A percentile compares a stretch with the other conserved stretches of the same genome.
Conservation (phyloP, 2,797 vertebrate species). For the Staurois parvus region DNA sequence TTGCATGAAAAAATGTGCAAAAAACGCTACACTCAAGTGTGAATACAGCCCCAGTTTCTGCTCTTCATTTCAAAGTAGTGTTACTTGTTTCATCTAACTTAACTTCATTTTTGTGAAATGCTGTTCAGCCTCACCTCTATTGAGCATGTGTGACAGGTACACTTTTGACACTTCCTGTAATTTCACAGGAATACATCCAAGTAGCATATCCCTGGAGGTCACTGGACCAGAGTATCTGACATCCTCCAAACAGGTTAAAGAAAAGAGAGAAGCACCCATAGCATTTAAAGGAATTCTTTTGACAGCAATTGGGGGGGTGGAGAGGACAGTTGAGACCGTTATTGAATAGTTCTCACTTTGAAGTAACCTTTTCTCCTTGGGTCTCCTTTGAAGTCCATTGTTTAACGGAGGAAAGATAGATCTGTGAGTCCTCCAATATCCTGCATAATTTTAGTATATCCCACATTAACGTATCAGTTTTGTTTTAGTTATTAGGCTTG, state of each 20-base stretch:
- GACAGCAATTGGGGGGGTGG: neutral
- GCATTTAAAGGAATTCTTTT: conserved; percentile 15
- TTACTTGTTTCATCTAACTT: too few species aligned
- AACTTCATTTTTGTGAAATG: too few species aligned
- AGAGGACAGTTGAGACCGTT: conserved; percentile 9
- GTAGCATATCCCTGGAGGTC: neutral
- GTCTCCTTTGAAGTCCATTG: conserved; percentile 31
- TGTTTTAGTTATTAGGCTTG: neutral
- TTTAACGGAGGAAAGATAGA: conserved; percentile 6
- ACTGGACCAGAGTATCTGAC: conserved; percentile 9
- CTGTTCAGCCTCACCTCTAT: neutral
- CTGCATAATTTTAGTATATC: neutral
- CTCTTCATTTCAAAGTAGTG: too few species aligned
- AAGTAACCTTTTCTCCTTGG: conserved; percentile 19
- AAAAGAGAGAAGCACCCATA: conserved; percentile 8
- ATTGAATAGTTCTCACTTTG: conserved; percentile 31
- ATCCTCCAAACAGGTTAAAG: neutral
- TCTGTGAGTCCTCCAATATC: conserved; percentile 5
- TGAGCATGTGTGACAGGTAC: neutral
- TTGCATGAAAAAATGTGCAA: too few species aligned
- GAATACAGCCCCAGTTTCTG: too few species aligned
- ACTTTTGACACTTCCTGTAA: neutral
- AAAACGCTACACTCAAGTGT: too few species aligned
- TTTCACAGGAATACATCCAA: neutral
- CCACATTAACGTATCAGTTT: neutral